Percentiles rank a stretch among this genome's conserved stretches.
These are phyloP conservation scores for Chelonoidis abingdonii DNA, from an alignment of 2,113 vertebrate species.

Conservation along the genomic window DNA sequence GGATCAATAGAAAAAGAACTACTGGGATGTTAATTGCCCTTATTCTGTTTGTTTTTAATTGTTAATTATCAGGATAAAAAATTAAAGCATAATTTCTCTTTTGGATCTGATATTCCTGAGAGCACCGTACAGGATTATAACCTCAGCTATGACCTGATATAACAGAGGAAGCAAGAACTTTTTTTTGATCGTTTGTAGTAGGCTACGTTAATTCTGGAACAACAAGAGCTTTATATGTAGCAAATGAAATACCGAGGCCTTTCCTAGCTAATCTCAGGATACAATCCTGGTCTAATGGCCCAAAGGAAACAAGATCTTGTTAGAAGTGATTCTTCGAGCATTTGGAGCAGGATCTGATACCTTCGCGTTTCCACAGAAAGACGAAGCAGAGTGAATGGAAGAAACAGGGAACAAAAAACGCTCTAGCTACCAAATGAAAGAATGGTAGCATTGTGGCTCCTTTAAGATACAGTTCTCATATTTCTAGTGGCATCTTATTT, in stretches of 20 bases:
- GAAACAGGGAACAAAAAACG: background rate
- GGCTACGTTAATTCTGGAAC: background rate
- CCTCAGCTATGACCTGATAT: background rate
- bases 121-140: too few relatives aligned
- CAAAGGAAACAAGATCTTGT: background rate
- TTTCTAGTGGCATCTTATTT: fast-evolving
- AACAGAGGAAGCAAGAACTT: background rate
- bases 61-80: background rate
- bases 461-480: background rate
- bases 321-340: background rate
- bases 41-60: background rate
- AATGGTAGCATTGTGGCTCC: fast-evolving
- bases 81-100: background rate
- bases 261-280: background rate
- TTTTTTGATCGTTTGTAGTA: background rate
- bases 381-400: background rate
- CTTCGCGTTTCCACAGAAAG: background rate
- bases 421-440: background rate
- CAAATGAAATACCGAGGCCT: background rate
- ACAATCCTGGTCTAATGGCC: background rate
- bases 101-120: too few relatives aligned
- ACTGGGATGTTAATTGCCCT: background rate
- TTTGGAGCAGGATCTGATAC: background rate
- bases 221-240: background rate
- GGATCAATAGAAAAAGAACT: too few relatives aligned